Conservation (phyloP, 1,140 invertebrate genomes). For the Andrena cerasifolii region DNA sequence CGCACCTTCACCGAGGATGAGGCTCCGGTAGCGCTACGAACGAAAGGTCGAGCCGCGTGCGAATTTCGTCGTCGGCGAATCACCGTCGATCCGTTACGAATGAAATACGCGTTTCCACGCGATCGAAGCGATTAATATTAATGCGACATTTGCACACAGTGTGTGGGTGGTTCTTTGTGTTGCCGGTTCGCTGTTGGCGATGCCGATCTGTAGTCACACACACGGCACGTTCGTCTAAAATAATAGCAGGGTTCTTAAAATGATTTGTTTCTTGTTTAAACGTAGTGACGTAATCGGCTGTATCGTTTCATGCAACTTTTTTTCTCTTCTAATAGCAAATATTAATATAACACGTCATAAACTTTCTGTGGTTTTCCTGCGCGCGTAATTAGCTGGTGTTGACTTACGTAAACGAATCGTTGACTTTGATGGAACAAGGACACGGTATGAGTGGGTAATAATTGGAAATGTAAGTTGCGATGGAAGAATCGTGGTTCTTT, state of each 20-base stretch:
- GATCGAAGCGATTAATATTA: constrained; percentile 17
- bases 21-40: neutral
- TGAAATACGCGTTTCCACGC: neutral
- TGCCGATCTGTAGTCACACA: neutral
- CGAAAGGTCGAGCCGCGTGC: neutral
- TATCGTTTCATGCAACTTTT: too few species aligned
- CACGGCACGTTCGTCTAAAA: neutral
- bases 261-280: neutral
- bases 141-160: constrained; percentile 10
- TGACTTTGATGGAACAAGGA: neutral
- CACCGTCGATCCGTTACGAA: too few species aligned
- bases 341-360: neutral
- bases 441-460: too few species aligned
- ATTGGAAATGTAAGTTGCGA: too few species aligned
- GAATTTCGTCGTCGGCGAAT: neutral
- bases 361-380: neutral
- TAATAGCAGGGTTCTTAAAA: neutral
- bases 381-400: neutral
- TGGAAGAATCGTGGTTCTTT: too few species aligned
- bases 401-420: neutral
- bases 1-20: neutral
- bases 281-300: neutral
- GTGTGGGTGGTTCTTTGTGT: constrained; percentile 1
- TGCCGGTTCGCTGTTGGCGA: neutral
- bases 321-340: neutral